Conservation (phyloP, 2,797 vertebrate species). For the Natrix natrix region DNA sequence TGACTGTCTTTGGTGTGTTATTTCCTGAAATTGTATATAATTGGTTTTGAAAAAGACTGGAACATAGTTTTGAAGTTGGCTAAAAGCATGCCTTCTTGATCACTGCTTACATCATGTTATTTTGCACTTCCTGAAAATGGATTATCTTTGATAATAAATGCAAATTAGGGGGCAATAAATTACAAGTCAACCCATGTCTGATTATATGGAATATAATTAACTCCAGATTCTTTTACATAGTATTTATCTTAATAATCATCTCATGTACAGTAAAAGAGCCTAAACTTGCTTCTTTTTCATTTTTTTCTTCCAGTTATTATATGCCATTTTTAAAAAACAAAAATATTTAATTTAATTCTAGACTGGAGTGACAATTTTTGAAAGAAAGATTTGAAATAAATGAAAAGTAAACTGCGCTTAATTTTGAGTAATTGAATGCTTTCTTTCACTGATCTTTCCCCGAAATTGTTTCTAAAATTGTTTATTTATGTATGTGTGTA, state of each 20-base stretch:
- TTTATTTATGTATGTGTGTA: not conserved
- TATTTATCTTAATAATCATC: conserved; percentile 67
- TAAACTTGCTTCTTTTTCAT: conserved; percentile 36
- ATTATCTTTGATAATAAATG: conserved; percentile 78
- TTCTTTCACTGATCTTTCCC: not conserved
- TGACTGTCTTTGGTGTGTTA: conserved; percentile 45
- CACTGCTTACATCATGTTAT: conserved; percentile 69
- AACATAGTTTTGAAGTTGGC: conserved; percentile 63
- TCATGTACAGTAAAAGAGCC: conserved; percentile 54
- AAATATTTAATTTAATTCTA: not conserved
- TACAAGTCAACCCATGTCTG: conserved; percentile 74
- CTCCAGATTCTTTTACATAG: conserved; percentile 60
- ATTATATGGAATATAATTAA: conserved; percentile 69
- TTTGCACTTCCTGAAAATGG: conserved; percentile 74
- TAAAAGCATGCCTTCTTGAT: conserved; percentile 63
- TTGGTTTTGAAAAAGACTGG: conserved; percentile 58
- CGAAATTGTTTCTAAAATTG: not conserved
- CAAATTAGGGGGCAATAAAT: conserved; percentile 82
- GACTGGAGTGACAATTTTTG: conserved; percentile 4
- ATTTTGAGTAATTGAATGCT: conserved; percentile 26
- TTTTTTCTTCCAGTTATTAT: not conserved
- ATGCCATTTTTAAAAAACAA: not conserved
- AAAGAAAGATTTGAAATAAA: not conserved
- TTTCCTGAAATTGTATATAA: conserved; percentile 63
- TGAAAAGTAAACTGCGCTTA: not conserved